These are phyloP conservation scores for Eremobia ochroleuca DNA, from an alignment of 2,888 invertebrate genomes.

Conservation along the genomic window DNA sequence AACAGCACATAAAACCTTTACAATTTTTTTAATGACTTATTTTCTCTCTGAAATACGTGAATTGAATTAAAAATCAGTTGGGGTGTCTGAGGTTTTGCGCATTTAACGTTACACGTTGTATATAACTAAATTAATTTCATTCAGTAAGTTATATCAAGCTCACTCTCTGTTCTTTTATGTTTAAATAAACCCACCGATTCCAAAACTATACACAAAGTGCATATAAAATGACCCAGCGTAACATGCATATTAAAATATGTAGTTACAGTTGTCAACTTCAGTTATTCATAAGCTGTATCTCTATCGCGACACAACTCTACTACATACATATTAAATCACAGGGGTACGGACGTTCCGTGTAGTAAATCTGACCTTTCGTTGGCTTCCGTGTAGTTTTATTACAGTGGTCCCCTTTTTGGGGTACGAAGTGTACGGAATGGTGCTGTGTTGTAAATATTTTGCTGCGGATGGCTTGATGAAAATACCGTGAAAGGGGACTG, in stretches of 20 bases:
- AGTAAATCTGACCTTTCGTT: constrained; percentile 62
- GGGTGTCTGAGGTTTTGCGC: too few relatives aligned
- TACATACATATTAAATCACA: constrained; percentile 56
- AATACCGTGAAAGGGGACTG: neutral
- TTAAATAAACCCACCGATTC: neutral
- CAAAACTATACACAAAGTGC: constrained; percentile 41
- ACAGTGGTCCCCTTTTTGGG: constrained; percentile 36
- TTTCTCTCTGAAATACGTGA: too few relatives aligned
- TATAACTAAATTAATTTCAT: neutral
- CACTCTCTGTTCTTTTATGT: neutral
- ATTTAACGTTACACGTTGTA: too few relatives aligned
- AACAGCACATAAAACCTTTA: too few relatives aligned
- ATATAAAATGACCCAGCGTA: constrained; percentile 35
- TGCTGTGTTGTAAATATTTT: constrained; percentile 30
- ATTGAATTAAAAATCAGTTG: too few relatives aligned
- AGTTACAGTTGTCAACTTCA: constrained; percentile 34
- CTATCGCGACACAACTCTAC: constrained; percentile 47
- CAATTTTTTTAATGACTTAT: too few relatives aligned
- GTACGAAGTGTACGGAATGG: constrained; percentile 11
- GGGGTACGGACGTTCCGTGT: constrained; percentile 21
- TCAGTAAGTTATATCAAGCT: neutral
- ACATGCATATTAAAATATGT: too few relatives aligned
- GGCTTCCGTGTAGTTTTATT: constrained; percentile 55
- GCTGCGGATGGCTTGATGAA: constrained; percentile 2
- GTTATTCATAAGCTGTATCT: constrained; percentile 52